Evolutionary conservation across 2,797 vertebrate genomes (phyloP).

Genomic region (Pantherophis vulpinus): DNA sequence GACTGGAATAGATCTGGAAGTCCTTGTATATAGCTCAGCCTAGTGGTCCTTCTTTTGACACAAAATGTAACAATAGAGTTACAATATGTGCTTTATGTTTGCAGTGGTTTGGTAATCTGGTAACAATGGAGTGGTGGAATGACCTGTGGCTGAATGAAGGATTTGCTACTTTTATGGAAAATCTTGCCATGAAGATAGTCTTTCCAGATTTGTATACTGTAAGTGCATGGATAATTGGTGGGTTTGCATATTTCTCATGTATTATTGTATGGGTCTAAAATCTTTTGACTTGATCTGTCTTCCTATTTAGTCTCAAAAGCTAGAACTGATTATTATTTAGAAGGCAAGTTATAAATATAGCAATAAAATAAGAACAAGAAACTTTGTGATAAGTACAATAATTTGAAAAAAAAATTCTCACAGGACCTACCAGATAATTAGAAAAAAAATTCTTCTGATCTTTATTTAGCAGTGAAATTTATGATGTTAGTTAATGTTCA

Average conservation of each 20-base stretch:
- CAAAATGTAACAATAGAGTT: not conserved
- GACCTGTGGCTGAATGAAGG: slow-evolving; percentile 98
- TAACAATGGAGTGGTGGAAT: slow-evolving; percentile 98
- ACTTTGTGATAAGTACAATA: not conserved
- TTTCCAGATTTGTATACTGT: slow-evolving; percentile 82
- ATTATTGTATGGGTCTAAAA: not conserved
- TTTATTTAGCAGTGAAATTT: not conserved
- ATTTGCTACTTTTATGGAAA: slow-evolving; percentile 96
- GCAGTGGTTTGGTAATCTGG: slow-evolving; percentile 97
- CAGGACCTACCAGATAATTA: not conserved
- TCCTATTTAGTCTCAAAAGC: not conserved
- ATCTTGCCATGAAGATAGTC: slow-evolving; percentile 78
- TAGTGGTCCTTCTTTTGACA: not conserved
- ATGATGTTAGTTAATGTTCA: not conserved
- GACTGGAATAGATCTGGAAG: not conserved
- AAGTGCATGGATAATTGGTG: slow-evolving; percentile 59
- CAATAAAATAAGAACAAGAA: not conserved
- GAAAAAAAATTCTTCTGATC: not conserved
- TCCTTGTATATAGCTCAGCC: not conserved
- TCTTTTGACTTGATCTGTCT: not conserved
- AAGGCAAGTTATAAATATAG: not conserved
- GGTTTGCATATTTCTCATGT: not conserved
- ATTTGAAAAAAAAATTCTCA: not conserved
- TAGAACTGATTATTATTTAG: not conserved
- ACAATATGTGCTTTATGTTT: slow-evolving; percentile 15